These are phyloP conservation scores for Platalea minor DNA, from an alignment of 2,797 vertebrate genomes.

Conservation along the genomic window DNA sequence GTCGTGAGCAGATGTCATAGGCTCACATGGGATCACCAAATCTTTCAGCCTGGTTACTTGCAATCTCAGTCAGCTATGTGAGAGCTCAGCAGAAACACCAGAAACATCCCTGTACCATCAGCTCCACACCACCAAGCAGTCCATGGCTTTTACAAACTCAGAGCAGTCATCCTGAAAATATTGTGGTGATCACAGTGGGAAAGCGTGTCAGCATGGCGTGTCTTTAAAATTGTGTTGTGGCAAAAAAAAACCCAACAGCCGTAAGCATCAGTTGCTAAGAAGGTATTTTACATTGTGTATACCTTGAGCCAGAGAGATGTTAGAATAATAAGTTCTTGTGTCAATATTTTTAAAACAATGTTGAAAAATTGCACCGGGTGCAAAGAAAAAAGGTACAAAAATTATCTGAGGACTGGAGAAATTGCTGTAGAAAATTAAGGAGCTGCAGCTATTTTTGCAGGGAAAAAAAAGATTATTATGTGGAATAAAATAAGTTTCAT, in stretches of 20 bases:
- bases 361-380: background rate
- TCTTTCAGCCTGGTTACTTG: background rate
- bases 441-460: background rate
- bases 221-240: background rate
- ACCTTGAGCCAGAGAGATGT: background rate
- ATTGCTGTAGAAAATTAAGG: background rate
- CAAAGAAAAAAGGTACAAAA: background rate
- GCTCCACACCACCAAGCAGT: background rate
- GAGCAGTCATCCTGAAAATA: background rate
- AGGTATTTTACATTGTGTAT: background rate
- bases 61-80: background rate
- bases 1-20: background rate
- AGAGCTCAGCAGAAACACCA: background rate
- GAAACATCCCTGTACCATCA: background rate
- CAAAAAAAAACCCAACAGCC: background rate
- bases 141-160: background rate
- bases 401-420: background rate
- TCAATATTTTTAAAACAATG: background rate
- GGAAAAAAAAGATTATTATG: background rate
- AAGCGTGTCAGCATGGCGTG: fast-evolving
- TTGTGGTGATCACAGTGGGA: background rate
- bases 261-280: background rate
- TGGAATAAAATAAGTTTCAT: background rate
- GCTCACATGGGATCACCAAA: background rate
- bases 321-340: background rate